Evolutionary conservation across 2,888 invertebrate species (phyloP), one percentile per base, ranked within the genome.

Genomic region (Bembecia ichneumoniformis): DNA sequence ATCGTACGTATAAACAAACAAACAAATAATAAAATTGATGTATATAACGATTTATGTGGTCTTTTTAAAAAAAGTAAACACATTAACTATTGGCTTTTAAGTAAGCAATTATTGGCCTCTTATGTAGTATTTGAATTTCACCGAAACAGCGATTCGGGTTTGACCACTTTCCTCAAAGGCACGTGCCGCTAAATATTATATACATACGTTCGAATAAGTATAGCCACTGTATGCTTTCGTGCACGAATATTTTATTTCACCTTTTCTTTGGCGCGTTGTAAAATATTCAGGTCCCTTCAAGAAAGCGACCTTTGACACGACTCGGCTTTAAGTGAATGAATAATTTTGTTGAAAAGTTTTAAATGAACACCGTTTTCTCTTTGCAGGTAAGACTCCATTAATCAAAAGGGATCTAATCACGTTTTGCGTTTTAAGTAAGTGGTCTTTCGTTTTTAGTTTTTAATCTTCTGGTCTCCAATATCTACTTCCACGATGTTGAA

Each of bases 341-440:
- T 50, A 52, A 49, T 51, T 48, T 55, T 40, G 50, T 40, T 40
- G 11, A 5, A 40, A 40, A 14, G 14, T 13, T 40, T 40, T 40
- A 28, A 40, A 40, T 47, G 40, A 53, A 53, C 50, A 47, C 48
- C 35, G 7, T 66, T 68, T 65, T 66, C 60, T 68, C 53, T 67
- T 71, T 63, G 35, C 72, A 71, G 72, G 72, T 73, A 73, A 73
- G 68, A 50, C 47, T 55, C 14, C 35, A 43, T 48, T 20, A 36
- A 36, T 36, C 44, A 44, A 15, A 15, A 40, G 28, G 28, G 28
- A 28, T 28, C 9, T 28, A 28, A 28, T 28, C 28, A 28, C 9
- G 28, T 28, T 28, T 28, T 9, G 28, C 9, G 5, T 28, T 28
- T 28, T 20, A 20, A 9, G 9, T 28, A 28, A 28, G 28, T 28